Evolutionary conservation across 2,797 vertebrate genomes (phyloP).

Genomic region (Gallirallus australis): DNA sequence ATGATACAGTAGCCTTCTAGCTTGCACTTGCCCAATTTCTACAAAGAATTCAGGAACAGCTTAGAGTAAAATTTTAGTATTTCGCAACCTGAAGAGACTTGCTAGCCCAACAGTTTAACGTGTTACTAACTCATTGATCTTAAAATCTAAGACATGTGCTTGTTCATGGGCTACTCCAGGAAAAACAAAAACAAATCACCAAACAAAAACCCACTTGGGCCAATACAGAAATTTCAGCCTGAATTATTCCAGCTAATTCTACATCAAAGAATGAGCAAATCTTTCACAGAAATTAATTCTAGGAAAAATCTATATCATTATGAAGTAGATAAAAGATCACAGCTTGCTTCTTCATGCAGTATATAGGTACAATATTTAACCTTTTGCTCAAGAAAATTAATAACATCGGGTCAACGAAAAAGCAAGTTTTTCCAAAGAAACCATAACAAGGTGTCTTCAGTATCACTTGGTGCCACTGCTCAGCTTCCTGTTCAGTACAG

Average conservation of each 20-base stretch:
- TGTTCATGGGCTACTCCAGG: neutral
- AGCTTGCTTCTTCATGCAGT: neutral
- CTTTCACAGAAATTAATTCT: neutral
- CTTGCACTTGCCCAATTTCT: constrained; percentile 5
- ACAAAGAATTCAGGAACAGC: constrained; percentile 26
- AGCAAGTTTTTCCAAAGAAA: neutral
- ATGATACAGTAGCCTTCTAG: neutral
- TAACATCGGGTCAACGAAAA: neutral
- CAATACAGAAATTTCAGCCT: constrained; percentile 28
- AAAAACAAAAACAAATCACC: neutral
- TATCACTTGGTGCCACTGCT: neutral
- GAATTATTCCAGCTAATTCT: constrained; percentile 26
- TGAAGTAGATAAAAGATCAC: neutral
- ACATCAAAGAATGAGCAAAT: neutral
- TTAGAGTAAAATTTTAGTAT: constrained; percentile 13
- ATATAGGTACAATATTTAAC: neutral
- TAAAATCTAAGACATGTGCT: constrained; percentile 17
- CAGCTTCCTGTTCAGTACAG: neutral
- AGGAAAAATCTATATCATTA: neutral
- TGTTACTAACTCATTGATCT: constrained; percentile 16
- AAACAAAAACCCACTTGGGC: neutral
- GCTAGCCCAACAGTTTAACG: neutral
- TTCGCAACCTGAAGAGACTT: constrained; percentile 2
- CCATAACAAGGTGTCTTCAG: neutral
- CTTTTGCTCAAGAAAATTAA: constrained; percentile 25